Evolutionary conservation across 2,113 vertebrate species (phyloP), one percentile per base, ranked within the genome.

Genomic region (rabbit (Oryctolagus cuniculus)): DNA sequence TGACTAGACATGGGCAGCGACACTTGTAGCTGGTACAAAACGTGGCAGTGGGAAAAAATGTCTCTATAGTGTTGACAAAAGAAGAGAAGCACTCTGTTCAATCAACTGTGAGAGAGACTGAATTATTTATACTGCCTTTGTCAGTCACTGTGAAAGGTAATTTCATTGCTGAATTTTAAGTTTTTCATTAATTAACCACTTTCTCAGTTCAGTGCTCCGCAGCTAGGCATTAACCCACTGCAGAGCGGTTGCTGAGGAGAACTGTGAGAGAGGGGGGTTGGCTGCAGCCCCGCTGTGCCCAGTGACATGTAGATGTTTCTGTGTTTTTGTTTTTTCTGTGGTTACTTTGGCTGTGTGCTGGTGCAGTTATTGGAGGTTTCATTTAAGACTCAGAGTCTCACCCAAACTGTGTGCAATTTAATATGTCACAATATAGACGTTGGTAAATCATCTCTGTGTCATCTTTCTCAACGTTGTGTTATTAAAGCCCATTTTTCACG

Each of bases 141-240:
- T 98, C 98, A 97, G 97, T 98, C 86, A 97, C 78, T 51, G 84
- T 73, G 70, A 98, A 98, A 98, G 97, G 97, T 98, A 96, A 98
- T 98, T 98, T 98, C 96, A 96, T 89, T 96, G 94, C 95, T 98
- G 98, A 97, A 97, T 98, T 97, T 98, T 96, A 98, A 97, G 97
- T 97, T 98, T 98, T 98, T 98, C 98, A 98, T 98, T 98, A 98
- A 98, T 98, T 98, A 97, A 96, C 97, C 97, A 90, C 90, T 98
- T 97, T 97, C 97, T 98, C 97, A 98, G 97, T 98, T 98, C 97
- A 97, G 55, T 97, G 98, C 97, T 96, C 97, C 51, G 24, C 95
- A 98, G 93, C 97, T 94, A 94, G 94, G 95, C 97, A 92, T 74
- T 93, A 97, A 96, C 75, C 67, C 29, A 3, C 21, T 82, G 87